These are phyloP conservation scores for Ctenicera cuprea DNA, from an alignment of 2,888 invertebrate genomes.

Conservation along the genomic window DNA sequence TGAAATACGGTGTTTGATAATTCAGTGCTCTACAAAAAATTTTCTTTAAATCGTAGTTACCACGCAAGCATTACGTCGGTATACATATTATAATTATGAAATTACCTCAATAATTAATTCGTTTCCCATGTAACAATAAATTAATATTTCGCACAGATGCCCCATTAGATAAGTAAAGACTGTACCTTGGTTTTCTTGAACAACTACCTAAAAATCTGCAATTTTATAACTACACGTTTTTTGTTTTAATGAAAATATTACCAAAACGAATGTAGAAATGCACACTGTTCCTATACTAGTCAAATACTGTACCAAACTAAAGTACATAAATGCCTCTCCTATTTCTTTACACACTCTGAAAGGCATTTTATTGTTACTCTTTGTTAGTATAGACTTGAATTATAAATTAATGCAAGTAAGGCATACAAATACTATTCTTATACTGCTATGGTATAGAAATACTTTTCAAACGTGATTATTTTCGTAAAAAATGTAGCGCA, in stretches of 20 bases:
- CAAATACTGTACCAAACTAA: not conserved
- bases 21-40: not conserved
- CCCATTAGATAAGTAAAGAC: not conserved
- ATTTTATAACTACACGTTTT: too few species aligned
- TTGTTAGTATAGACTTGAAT: too few species aligned
- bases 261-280: conserved; percentile 2
- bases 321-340: not conserved
- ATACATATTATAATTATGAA: not conserved
- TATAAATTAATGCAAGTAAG: too few species aligned
- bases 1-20: not conserved
- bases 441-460: too few species aligned
- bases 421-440: too few species aligned
- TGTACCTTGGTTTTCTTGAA: not conserved
- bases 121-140: conserved; percentile 22
- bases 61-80: not conserved
- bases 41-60: not conserved
- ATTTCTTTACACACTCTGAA: conserved; percentile 15
- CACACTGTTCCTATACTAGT: conserved; percentile 5
- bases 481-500: too few species aligned
- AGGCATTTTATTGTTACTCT: too few species aligned
- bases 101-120: conserved; percentile 11
- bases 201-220: not conserved
- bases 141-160: not conserved
- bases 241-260: not conserved
- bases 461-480: too few species aligned